These are phyloP conservation scores for Marasmarcha lunaedactyla DNA, from an alignment of 2,888 invertebrate genomes.

Conservation along the genomic window DNA sequence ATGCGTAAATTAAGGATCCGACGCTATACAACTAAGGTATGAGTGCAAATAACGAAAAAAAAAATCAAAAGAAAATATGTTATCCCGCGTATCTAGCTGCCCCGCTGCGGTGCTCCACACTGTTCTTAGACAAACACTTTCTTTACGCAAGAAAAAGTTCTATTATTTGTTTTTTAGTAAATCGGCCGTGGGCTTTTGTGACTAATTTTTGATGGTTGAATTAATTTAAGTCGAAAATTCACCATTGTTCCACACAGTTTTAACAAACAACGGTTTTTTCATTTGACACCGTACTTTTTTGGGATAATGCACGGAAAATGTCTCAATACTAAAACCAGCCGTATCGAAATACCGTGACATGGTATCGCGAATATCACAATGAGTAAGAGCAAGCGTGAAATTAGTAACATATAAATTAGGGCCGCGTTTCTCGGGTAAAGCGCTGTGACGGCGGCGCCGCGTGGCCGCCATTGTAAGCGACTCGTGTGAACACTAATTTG, in stretches of 20 bases:
- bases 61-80: constrained; percentile 41
- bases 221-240: constrained; percentile 38
- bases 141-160: constrained; percentile 40
- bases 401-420: constrained; percentile 55
- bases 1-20: constrained; percentile 66
- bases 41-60: constrained; percentile 49
- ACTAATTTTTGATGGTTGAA: constrained; percentile 50
- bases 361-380: constrained; percentile 56
- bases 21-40: constrained; percentile 47
- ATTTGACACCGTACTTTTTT: no score
- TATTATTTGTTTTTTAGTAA: constrained; percentile 52
- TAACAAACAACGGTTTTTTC: background rate
- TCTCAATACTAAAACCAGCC: constrained; percentile 52
- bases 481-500: constrained; percentile 48
- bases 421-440: constrained; percentile 40
- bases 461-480: constrained; percentile 45
- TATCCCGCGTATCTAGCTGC: constrained; percentile 53
- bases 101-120: constrained; percentile 60
- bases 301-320: constrained; percentile 9
- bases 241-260: background rate
- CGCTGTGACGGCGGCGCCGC: constrained; percentile 47
- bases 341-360: constrained; percentile 54
- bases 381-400: constrained; percentile 59
- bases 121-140: constrained; percentile 69
- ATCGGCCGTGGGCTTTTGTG: constrained; percentile 34